A percentile compares a stretch with the other conserved stretches of the same genome.
Conservation (phyloP, 1,140 invertebrate genomes). For the Orchestia grillus region DNA sequence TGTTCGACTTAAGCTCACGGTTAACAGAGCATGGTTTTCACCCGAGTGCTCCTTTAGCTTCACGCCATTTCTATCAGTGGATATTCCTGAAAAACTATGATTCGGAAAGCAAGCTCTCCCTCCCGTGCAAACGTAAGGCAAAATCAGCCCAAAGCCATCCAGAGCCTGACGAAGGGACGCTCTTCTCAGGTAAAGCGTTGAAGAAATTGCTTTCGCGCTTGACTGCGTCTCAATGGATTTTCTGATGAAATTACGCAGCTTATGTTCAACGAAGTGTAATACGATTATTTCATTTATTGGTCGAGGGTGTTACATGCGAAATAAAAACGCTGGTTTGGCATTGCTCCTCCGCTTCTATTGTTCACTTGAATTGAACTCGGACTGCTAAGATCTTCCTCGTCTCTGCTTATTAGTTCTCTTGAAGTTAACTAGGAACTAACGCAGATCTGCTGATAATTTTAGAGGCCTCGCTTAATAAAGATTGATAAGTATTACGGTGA, state of each 20-base stretch:
- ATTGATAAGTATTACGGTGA: too few relatives aligned
- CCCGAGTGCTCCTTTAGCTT: too few relatives aligned
- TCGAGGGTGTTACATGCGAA: not conserved
- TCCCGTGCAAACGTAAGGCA: not conserved
- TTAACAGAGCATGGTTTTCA: too few relatives aligned
- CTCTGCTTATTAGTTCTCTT: not conserved
- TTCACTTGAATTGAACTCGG: not conserved
- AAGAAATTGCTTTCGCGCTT: slow-evolving; percentile 48
- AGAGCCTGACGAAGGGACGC: not conserved
- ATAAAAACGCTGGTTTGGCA: not conserved
- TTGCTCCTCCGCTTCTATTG: not conserved
- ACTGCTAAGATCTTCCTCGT: not conserved
- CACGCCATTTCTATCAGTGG: too few relatives aligned
- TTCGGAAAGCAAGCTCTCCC: not conserved
- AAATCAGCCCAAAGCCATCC: not conserved
- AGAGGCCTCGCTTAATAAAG: too few relatives aligned
- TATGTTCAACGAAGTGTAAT: slow-evolving; percentile 50
- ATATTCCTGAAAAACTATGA: not conserved
- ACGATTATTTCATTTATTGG: slow-evolving; percentile 51
- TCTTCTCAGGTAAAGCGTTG: not conserved
- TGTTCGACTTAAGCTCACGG: too few relatives aligned
- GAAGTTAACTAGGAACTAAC: too few relatives aligned
- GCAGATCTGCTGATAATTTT: too few relatives aligned
- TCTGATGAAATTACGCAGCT: slow-evolving; percentile 54
- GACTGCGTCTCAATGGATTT: slow-evolving; percentile 31